A percentile compares a stretch with the other conserved stretches of the same genome.
These are phyloP conservation scores for Drosophila austrosaltans DNA, from an alignment of 2,888 invertebrate genomes.

Conservation along the genomic window DNA sequence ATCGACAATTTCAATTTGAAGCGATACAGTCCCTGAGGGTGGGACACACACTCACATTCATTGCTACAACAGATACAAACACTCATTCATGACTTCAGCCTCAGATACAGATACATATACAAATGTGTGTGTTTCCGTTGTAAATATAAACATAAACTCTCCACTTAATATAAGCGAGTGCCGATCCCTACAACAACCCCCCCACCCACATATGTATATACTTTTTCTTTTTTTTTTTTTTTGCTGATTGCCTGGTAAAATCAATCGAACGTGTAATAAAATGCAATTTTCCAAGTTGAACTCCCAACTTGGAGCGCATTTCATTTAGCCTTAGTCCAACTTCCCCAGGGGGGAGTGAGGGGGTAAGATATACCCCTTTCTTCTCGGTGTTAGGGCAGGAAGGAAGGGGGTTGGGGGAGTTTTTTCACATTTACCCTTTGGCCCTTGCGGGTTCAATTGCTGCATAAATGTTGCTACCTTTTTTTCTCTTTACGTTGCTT, in stretches of 20 bases:
- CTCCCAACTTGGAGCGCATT: slow-evolving; percentile 36
- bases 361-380: background rate
- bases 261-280: slow-evolving; percentile 78
- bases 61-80: slow-evolving; percentile 4
- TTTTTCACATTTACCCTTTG: slow-evolving; percentile 57
- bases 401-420: too few relatives aligned
- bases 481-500: slow-evolving; percentile 12
- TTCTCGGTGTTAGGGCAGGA: too few relatives aligned
- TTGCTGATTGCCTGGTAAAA: slow-evolving; percentile 49
- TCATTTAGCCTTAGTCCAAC: slow-evolving; percentile 53
- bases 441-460: slow-evolving; percentile 73
- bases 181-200: slow-evolving; percentile 21
- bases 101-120: slow-evolving; percentile 13
- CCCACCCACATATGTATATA: slow-evolving; percentile 15
- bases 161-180: slow-evolving; percentile 67
- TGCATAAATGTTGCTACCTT: slow-evolving; percentile 57
- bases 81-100: background rate
- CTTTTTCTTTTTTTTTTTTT: background rate
- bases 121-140: slow-evolving; percentile 30
- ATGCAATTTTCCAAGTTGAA: slow-evolving; percentile 62
- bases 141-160: slow-evolving; percentile 71
- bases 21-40: slow-evolving; percentile 44
- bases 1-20: slow-evolving; percentile 76
- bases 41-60: slow-evolving; percentile 5
- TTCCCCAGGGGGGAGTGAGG: slow-evolving; percentile 21